A percentile compares a stretch with the other conserved stretches of the same genome.
These are phyloP conservation scores for Pseudochirops cupreus DNA, from an alignment of 2,797 vertebrate species.

Conservation along the genomic window DNA sequence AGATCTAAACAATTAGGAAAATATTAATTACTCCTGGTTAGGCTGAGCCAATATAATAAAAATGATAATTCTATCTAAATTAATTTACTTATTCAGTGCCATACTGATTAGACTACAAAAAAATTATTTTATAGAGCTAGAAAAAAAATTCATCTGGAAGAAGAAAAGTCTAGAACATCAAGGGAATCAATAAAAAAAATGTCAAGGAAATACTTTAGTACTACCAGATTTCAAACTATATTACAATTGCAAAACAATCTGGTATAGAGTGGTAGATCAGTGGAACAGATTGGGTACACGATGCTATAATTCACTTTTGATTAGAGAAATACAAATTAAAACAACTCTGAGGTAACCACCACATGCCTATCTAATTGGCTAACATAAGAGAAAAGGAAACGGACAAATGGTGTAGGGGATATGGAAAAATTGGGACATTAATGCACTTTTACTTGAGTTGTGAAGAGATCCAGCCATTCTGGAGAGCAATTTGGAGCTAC, in stretches of 20 bases:
- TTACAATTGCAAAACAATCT: not conserved
- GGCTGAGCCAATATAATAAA: not conserved
- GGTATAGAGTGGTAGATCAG: not conserved
- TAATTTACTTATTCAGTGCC: not conserved
- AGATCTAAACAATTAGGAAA: not conserved
- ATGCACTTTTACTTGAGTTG: not conserved
- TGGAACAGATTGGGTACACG: not conserved
- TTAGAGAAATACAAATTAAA: not conserved
- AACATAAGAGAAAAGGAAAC: not conserved
- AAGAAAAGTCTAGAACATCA: not conserved
- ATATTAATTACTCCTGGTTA: not conserved
- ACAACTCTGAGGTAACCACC: not conserved
- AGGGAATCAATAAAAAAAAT: not conserved
- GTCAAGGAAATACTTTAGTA: not conserved
- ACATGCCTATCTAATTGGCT: not conserved
- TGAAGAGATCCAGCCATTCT: not conserved
- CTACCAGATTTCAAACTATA: not conserved
- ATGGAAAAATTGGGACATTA: not conserved
- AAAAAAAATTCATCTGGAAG: not conserved
- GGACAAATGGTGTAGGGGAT: not conserved
- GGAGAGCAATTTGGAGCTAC: too few relatives aligned
- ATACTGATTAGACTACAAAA: not conserved
- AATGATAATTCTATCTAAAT: not conserved
- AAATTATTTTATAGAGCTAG: not conserved
- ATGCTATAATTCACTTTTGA: not conserved